phyloP scores from a whole-genome alignment of 2,888 invertebrate species.

The Chaitophorus viminalis region DNA sequence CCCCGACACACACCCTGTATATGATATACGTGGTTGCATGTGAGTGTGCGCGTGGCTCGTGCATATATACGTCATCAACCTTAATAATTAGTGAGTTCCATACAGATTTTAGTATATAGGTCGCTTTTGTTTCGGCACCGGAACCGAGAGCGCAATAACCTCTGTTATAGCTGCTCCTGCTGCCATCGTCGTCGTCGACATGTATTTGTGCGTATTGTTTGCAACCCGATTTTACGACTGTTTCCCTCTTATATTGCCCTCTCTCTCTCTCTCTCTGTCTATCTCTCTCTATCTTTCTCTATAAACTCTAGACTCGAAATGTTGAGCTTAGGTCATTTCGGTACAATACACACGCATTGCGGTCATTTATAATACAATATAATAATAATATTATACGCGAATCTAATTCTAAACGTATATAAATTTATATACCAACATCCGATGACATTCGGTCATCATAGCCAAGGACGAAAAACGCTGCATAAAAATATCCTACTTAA shows the following conservation, averaged over 20 bases:
- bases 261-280: not conserved
- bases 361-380: not conserved
- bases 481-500: too few relatives aligned
- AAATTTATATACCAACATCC: too few relatives aligned
- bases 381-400: too few relatives aligned
- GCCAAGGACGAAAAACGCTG: too few relatives aligned
- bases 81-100: constrained; percentile 35
- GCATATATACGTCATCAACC: not conserved
- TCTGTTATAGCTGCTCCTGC: not conserved
- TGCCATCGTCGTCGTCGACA: not conserved
- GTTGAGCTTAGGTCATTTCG: not conserved
- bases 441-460: too few relatives aligned
- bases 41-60: not conserved
- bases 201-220: not conserved
- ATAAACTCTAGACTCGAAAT: not conserved
- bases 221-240: not conserved
- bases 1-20: too few relatives aligned
- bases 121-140: constrained; percentile 2
- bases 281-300: too few relatives aligned
- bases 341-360: not conserved
- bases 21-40: too few relatives aligned
- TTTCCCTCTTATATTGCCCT: not conserved
- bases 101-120: constrained; percentile 10
- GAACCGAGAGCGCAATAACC: constrained; percentile 3
- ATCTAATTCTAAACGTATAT: too few relatives aligned